Base-by-base conservation (phyloP, 2,888 invertebrate species). In the Acanthoscelides obtectus region DNA sequence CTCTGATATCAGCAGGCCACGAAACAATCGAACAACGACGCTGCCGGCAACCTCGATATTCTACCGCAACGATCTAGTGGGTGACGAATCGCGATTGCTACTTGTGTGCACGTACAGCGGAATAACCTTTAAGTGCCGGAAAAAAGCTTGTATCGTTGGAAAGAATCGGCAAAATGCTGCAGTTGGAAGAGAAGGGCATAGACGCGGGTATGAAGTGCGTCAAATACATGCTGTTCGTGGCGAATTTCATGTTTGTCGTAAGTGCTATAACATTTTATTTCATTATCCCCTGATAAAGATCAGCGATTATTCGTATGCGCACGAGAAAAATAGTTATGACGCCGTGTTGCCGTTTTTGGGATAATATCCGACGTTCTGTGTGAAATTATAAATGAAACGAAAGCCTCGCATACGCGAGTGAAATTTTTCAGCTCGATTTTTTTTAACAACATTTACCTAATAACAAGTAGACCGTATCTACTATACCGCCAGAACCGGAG, bases 181-280 rank as follows among this genome's bases (percentile, higher is more conserved):
- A 12, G 17, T 17, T 45, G 45, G 45, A 79, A 45, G 80, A 87
- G 77, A 81, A 88, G 72, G 90, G 91, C 83, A 81, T 89, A 72
- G 89, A 91, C 83, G 87, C 90, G 22, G 88, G 89, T 71, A 88
- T 90, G 85, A 87, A 88, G 75, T 90, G 90, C 82, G 88, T 91
- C 80, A 91, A 91, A 80, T 91, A 91, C 79, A 87, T 91, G 77
- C 87, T 92, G 21, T 91, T 90, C 82, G 85, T 89, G n/a, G 89
- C 91, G 77, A 92, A 91, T 84, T 87, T 91, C 65, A 85, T 91
- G 75, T 89, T 92, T 83, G 89, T 90, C 88, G 91, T 91, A 83
- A 85, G 86, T 89, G 27, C 20, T 19, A 66, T n/a, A n/a, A n/a
- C 45, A 45, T 17, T 45, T 45, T 12, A 45, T 45, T 45, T 12